phyloP scores from a whole-genome alignment of 37 sponge, comb jelly and placozoan genomes.

The Agelas oroides region DNA sequence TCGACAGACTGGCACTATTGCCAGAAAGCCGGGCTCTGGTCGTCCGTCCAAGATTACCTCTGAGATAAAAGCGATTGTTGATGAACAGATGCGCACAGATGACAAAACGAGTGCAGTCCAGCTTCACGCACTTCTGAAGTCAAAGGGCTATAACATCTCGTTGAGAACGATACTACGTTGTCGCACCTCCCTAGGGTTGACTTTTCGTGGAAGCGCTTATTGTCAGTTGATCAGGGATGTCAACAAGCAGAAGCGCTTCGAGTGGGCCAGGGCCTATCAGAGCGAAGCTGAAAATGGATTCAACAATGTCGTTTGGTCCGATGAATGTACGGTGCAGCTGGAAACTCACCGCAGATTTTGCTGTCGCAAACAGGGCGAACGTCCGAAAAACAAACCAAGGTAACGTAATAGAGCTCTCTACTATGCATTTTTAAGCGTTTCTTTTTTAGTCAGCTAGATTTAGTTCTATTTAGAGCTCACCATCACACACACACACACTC shows the following conservation, averaged over 20 bases:
- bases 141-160: neutral
- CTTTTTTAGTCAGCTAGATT: too few relatives aligned
- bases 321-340: constrained; percentile 31
- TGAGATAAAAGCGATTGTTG: neutral
- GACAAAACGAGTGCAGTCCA: constrained; percentile 2
- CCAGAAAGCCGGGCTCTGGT: constrained; percentile 8
- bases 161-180: constrained; percentile 6
- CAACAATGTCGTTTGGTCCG: constrained; percentile 8
- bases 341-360: constrained; percentile 16
- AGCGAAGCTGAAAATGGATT: constrained; percentile 2
- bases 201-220: constrained; percentile 11
- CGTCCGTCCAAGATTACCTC: constrained; percentile 3
- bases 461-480: too few relatives aligned
- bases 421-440: too few relatives aligned
- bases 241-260: constrained; percentile 25
- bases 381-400: constrained; percentile 28
- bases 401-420: neutral
- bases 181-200: neutral
- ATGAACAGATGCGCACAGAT: neutral
- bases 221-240: constrained; percentile 32
- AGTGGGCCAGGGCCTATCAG: constrained; percentile 18
- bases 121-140: neutral
- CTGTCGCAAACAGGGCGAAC: constrained; percentile 4
- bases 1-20: neutral
- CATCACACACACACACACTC: too few relatives aligned